A percentile compares a stretch with the other conserved stretches of the same genome.
These are phyloP conservation scores for Gandaritis pyraliata DNA, from an alignment of 2,888 invertebrate species.

Conservation along the genomic window DNA sequence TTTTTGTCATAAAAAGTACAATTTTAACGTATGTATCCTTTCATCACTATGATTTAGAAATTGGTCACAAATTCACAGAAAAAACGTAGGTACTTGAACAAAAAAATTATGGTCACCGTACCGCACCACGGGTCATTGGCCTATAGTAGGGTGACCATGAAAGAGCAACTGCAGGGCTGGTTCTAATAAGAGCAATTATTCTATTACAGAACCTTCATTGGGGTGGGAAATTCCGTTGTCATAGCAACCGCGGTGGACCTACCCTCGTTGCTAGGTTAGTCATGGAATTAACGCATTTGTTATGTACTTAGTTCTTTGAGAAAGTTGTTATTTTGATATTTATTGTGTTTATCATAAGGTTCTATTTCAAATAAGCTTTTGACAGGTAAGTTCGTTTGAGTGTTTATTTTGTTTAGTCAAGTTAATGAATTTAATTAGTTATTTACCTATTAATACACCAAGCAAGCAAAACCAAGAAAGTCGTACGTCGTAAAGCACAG, in stretches of 20 bases:
- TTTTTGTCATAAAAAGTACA: too few relatives aligned
- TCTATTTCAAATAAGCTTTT: not conserved
- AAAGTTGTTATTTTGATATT: not conserved
- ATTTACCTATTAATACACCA: too few relatives aligned
- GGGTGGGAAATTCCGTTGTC: conserved; percentile 27
- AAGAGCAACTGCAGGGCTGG: conserved; percentile 8
- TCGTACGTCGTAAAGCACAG: too few relatives aligned
- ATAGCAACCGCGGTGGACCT: conserved; percentile 22
- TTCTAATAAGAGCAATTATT: conserved; percentile 20
- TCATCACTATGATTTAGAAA: too few relatives aligned
- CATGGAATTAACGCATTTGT: conserved; percentile 7
- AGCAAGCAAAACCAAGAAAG: too few relatives aligned
- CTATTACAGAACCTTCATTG: conserved; percentile 17
- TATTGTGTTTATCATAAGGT: not conserved
- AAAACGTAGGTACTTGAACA: too few relatives aligned
- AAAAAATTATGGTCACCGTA: not conserved
- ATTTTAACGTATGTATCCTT: too few relatives aligned
- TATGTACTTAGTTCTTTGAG: too few relatives aligned
- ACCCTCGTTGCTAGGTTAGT: conserved; percentile 8
- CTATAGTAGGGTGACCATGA: not conserved
- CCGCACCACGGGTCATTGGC: not conserved
- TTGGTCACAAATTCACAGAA: too few relatives aligned
- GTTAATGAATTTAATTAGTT: too few relatives aligned
- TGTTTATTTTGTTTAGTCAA: too few relatives aligned
- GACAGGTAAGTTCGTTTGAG: too few relatives aligned